phyloP scores from a whole-genome alignment of 2,888 invertebrate species.

The Ischnura elegans region DNA sequence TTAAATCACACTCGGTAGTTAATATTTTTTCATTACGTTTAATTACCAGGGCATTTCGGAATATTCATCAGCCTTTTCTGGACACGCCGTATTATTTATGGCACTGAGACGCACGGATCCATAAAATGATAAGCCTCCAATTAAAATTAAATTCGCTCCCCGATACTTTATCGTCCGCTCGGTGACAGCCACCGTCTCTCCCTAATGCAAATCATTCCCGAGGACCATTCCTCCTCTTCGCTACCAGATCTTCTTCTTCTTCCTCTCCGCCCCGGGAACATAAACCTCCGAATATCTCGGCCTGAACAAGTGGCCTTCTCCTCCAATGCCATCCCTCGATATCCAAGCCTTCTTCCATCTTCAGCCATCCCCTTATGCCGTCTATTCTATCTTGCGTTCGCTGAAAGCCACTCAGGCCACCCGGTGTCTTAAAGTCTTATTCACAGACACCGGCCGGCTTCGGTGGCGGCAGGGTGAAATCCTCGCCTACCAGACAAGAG shows the following conservation, averaged over 20 bases:
- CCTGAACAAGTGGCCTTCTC: not conserved
- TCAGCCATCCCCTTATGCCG: not conserved
- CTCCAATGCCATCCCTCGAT: not conserved
- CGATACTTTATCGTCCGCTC: not conserved
- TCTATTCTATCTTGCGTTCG: too few species aligned
- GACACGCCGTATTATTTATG: not conserved
- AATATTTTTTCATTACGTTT: not conserved
- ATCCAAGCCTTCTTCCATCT: not conserved
- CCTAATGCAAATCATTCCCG: not conserved
- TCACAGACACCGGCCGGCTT: too few species aligned
- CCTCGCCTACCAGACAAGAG: too few species aligned
- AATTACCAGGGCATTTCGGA: not conserved
- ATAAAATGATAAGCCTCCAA: constrained; percentile 1
- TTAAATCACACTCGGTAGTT: not conserved
- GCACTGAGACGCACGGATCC: not conserved
- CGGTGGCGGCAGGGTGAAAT: too few species aligned
- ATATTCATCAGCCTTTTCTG: too few species aligned
- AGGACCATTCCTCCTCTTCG: not conserved
- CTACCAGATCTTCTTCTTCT: not conserved
- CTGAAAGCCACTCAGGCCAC: too few species aligned
- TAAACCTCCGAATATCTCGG: not conserved
- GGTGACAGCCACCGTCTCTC: constrained; percentile 5
- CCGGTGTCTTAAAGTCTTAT: too few species aligned
- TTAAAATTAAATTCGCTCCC: not conserved
- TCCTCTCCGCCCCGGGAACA: not conserved